These are phyloP conservation scores for Apamea sordens DNA, from an alignment of 2,888 invertebrate species.

Conservation along the genomic window DNA sequence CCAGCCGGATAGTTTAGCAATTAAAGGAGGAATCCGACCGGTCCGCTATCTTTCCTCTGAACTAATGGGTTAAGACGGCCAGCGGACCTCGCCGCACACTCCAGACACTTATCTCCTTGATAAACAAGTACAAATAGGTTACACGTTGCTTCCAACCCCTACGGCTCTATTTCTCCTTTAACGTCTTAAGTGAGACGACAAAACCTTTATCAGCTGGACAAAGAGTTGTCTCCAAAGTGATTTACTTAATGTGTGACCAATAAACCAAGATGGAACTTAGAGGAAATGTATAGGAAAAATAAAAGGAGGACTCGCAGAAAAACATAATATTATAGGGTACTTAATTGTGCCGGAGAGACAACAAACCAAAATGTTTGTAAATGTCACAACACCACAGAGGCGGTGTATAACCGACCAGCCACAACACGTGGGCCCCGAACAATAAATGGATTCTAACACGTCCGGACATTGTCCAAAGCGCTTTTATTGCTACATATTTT, in stretches of 20 bases:
- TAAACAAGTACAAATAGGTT: conserved; percentile 89
- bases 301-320: background rate
- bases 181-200: conserved; percentile 83
- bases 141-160: conserved; percentile 84
- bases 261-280: conserved; percentile 41
- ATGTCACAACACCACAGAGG: conserved; percentile 77
- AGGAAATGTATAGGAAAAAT: conserved; percentile 5
- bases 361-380: conserved; percentile 79
- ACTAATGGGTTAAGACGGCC: conserved; percentile 85
- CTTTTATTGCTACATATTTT: conserved; percentile 88
- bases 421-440: conserved; percentile 80
- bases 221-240: conserved; percentile 78
- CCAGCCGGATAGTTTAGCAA: conserved; percentile 82
- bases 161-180: conserved; percentile 82
- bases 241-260: conserved; percentile 79
- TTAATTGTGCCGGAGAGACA: conserved; percentile 52
- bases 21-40: conserved; percentile 83
- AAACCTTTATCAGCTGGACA: conserved; percentile 82
- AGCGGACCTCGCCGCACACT: conserved; percentile 79
- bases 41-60: conserved; percentile 80
- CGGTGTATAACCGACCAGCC: conserved; percentile 76
- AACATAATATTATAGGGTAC: conserved; percentile 6
- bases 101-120: conserved; percentile 85
- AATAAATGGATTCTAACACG: conserved; percentile 86
- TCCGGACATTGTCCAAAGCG: conserved; percentile 82